These are phyloP conservation scores for Villa cingulata DNA, from an alignment of 2,888 invertebrate species.

Conservation along the genomic window DNA sequence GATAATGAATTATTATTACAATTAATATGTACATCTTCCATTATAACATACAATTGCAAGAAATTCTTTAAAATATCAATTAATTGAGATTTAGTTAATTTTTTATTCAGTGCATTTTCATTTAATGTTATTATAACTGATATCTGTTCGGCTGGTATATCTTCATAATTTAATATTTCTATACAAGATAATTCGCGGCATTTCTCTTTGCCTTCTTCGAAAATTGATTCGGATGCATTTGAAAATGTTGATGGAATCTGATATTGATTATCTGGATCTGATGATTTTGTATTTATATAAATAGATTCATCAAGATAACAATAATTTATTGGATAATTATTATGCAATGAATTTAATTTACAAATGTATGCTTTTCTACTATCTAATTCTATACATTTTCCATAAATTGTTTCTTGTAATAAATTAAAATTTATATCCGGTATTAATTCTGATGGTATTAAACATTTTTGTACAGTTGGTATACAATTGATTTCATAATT, in stretches of 20 bases:
- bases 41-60: background rate
- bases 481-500: background rate
- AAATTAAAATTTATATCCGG: background rate
- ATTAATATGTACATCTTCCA: background rate
- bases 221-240: background rate
- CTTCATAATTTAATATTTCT: background rate
- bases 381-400: conserved; percentile 17
- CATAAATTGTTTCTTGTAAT: conserved; percentile 7
- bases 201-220: too few relatives aligned
- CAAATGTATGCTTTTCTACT: conserved; percentile 17
- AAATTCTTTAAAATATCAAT: background rate
- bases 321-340: conserved; percentile 14
- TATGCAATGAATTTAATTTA: conserved; percentile 16
- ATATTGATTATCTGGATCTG: too few relatives aligned
- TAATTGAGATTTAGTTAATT: background rate
- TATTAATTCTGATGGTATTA: conserved; percentile 16
- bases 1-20: background rate
- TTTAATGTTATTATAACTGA: conserved; percentile 12
- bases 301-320: conserved; percentile 23
- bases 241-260: background rate
- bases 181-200: background rate
- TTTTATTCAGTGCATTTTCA: conserved; percentile 1
- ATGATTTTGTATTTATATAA: conserved; percentile 8
- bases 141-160: conserved; percentile 1
- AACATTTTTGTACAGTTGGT: conserved; percentile 17